Evolutionary conservation across 2,888 invertebrate species (phyloP), one percentile per base, ranked within the genome.

Genomic region (Scaptomyza reducta): DNA sequence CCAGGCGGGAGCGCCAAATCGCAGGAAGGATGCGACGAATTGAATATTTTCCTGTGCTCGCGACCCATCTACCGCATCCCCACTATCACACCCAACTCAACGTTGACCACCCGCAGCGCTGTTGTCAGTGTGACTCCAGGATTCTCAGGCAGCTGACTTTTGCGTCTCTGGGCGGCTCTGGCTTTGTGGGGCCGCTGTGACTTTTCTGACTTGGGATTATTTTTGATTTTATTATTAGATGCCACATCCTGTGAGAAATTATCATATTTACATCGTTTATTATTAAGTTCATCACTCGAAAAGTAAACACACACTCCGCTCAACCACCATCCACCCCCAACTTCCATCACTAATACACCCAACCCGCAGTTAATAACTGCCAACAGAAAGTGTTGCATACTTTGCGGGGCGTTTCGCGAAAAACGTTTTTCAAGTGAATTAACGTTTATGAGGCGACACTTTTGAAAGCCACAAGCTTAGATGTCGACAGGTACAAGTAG

Each of bases 251-350:
- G 90, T 84, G 90, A 87, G 89, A 91, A 91, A 91, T 91, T 91
- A 91, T 91, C 91, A 91, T 91, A 91, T 91, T 91, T 91, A 89
- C 89, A 89, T 91, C 91, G 91, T 91, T 91, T 91, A 91, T 91
- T 91, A 91, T 91, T 91, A 91, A 91, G 89, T 90, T 90, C 90
- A 90, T 90, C 91, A 90, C 91, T 90, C 88, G 88, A 89, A 82
- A 79, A 70, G 72, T 67, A 45, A 55, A 2, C 58, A 14, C 35
- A 40, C 63, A 6, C 16, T 6, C 18, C 5, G 18, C 35, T 7
- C 33, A 14, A 29, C 45, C 22, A 22, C 22, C 22, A 1, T 22
- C 22, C 22, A 2, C 22, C 22, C 1, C 35, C 11, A n/a, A 10
- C 14, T 11, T 11, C n/a, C 49, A 22, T n/a, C 22, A 9, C 50